phyloP scores from a whole-genome alignment of 2,888 invertebrate genomes.

The Tribolium freemani region DNA sequence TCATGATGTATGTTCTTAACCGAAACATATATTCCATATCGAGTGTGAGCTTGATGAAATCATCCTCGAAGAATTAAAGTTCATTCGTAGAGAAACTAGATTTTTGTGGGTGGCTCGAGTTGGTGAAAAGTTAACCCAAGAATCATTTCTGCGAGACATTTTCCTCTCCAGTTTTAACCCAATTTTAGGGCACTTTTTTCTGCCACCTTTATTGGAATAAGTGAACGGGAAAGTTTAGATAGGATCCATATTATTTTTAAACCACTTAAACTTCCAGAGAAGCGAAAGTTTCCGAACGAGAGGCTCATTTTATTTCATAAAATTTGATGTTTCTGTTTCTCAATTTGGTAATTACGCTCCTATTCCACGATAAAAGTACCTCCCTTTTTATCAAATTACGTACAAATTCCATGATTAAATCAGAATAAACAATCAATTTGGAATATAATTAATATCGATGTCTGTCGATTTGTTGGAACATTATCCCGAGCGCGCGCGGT shows the following conservation, averaged over 20 bases:
- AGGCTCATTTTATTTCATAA: constrained; percentile 18
- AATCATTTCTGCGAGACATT: constrained; percentile 1
- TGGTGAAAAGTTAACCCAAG: not conserved
- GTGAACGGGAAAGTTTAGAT: constrained; percentile 15
- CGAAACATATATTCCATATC: too few species aligned
- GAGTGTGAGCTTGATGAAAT: too few species aligned
- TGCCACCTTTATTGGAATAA: not conserved
- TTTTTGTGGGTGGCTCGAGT: not conserved
- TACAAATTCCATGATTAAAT: constrained; percentile 3
- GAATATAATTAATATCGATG: constrained; percentile 3
- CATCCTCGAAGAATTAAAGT: too few species aligned
- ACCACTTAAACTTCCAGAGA: constrained; percentile 5
- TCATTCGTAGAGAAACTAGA: too few species aligned
- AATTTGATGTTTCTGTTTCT: constrained; percentile 17
- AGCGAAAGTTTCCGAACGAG: constrained; percentile 1
- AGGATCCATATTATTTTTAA: constrained; percentile 22
- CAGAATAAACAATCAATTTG: constrained; percentile 12
- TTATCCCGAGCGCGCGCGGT: not conserved
- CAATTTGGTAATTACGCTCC: not conserved
- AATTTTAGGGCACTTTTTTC: not conserved
- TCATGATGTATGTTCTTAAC: too few species aligned
- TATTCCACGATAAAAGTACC: not conserved
- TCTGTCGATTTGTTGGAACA: constrained; percentile 14
- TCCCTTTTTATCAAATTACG: not conserved
- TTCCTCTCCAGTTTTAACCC: not conserved